Percentiles rank a stretch among this genome's conserved stretches.
Conservation (phyloP, 1,140 invertebrate species). For the Idris sp. region DNA sequence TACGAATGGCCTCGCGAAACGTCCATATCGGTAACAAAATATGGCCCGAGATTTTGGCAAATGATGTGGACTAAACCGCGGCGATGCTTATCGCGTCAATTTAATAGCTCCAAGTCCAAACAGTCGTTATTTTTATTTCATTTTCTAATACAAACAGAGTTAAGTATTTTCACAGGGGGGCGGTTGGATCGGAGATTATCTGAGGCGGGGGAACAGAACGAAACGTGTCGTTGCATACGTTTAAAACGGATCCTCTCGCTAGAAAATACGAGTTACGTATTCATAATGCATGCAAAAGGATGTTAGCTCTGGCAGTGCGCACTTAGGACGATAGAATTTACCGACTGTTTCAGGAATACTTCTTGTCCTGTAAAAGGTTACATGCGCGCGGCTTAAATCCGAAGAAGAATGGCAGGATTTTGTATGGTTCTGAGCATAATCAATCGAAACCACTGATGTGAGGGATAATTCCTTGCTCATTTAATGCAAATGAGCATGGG, state of each 20-base stretch:
- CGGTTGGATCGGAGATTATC: conserved; percentile 56
- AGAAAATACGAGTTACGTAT: conserved; percentile 61
- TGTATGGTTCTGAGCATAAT: conserved; percentile 33
- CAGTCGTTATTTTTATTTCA: conserved; percentile 42
- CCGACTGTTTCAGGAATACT: conserved; percentile 59
- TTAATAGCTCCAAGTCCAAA: no score
- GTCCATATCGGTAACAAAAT: conserved; percentile 51
- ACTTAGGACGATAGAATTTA: conserved; percentile 64
- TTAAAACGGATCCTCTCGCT: conserved; percentile 58
- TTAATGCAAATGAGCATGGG: no score
- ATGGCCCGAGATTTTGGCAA: conserved; percentile 53
- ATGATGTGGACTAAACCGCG: conserved; percentile 41
- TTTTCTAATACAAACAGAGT: conserved; percentile 48
- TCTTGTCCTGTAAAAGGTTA: conserved; percentile 54
- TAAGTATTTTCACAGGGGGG: conserved; percentile 46
- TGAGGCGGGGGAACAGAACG: conserved; percentile 39
- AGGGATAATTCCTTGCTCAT: conserved; percentile 38
- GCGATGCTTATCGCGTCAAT: conserved; percentile 35
- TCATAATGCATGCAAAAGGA: conserved; percentile 60
- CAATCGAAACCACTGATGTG: conserved; percentile 20
- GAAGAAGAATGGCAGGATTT: conserved; percentile 47
- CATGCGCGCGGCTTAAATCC: conserved; percentile 39
- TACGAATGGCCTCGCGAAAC: conserved; percentile 64
- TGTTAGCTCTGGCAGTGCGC: conserved; percentile 49
- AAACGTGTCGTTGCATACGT: conserved; percentile 67